Evolutionary conservation across 2,797 vertebrate species (phyloP), one percentile per base, ranked within the genome.

Genomic region (Oophaga sylvatica): DNA sequence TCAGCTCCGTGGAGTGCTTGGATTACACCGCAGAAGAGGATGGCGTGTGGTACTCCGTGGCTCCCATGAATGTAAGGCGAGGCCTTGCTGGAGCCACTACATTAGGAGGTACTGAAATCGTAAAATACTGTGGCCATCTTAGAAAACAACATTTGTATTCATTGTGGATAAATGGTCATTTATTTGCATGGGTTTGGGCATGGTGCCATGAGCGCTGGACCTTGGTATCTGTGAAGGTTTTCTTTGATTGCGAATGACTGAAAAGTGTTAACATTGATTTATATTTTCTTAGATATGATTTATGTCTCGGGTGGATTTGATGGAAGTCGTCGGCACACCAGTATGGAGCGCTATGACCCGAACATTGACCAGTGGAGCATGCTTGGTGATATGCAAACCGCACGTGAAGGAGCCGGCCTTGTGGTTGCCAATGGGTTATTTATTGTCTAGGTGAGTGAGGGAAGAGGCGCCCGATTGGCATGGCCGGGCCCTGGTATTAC

Each of bases 311-410:
- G 98, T 0, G 98, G 98, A 16, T 99, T 99, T 29, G 98, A 99
- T 9, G 98, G 98, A 12, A 99, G 97, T 91, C 95, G 98, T 13
- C 96, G 98, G 3, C 98, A 99, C 89, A 99, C 98, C 89, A 99
- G 98, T 70, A 99, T 99, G 98, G 98, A 99, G 90, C 95, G 98
- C 31, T 99, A 99, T 0, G 98, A 99, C 93, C 98, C 98, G 0
- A 99, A 99, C 92, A 99, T 99, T 2, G 98, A 99, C 91, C 98
- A 99, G 93, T 99, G 98, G 98, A 99, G 97, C 90, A 99, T 99
- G 98, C 93, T 99, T 93, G 98, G 98, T 91, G 98, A 99, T 91
- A 99, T 99, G 98, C 98, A 99, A 93, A 99, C 98, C 0, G 98
- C 98, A 0, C 95, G 98, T 91, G 98, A 99, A 90, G 98, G 98